Conservation (phyloP, 2,113 vertebrate species). For the Nansenia antarctica region DNA sequence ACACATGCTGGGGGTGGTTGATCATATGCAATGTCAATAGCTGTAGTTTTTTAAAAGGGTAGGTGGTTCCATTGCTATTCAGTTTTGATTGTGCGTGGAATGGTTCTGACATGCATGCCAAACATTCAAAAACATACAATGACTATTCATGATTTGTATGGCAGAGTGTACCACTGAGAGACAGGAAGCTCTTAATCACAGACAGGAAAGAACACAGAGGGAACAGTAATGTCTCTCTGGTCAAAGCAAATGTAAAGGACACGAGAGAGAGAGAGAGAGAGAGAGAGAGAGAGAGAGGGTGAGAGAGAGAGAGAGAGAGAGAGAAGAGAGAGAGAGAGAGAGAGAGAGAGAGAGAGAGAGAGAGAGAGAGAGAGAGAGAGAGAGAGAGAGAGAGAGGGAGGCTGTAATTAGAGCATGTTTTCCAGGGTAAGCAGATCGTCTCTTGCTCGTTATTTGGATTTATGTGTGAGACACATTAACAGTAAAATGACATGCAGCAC, state of each 20-base stretch:
- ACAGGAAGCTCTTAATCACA: conserved; percentile 49
- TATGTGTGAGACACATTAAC: conserved; percentile 79
- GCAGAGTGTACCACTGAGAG: conserved; percentile 44
- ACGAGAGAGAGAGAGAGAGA: not conserved
- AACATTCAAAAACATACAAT: not conserved
- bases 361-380: conserved; percentile 6
- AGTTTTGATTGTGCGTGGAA: conserved; percentile 10
- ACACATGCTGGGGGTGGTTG: conserved; percentile 51
- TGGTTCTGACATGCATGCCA: conserved; percentile 22
- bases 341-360: not conserved
- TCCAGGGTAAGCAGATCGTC: conserved; percentile 78
- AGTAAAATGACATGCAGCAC: conserved; percentile 72
- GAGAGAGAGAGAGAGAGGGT: not conserved
- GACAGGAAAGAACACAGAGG: conserved; percentile 20
- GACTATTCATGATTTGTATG: conserved; percentile 42
- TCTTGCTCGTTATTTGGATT: conserved; percentile 80
- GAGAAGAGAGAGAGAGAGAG: not conserved
- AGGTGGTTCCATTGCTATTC: conserved; percentile 49
- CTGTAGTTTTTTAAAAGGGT: conserved; percentile 33
- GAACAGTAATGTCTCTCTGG: not conserved
- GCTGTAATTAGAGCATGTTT: conserved; percentile 58
- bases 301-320: not conserved
- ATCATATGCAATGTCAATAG: conserved; percentile 53
- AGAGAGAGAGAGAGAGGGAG: not conserved
- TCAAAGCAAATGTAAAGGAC: not conserved